Base-by-base conservation (phyloP, 2,888 invertebrate species). In the Lobophora halterata region DNA sequence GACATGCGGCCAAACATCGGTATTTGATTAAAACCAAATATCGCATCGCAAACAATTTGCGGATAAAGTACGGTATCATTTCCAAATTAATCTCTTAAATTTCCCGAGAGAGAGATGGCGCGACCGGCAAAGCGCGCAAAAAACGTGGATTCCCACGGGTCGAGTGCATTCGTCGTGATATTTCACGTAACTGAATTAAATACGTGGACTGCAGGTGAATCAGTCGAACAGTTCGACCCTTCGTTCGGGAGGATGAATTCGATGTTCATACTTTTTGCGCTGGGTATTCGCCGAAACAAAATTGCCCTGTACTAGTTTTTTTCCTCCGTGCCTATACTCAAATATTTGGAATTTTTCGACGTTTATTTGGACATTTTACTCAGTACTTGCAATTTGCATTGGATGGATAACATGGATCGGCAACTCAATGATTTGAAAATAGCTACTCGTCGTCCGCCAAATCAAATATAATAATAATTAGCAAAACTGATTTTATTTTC, bases 191-290 rank as follows among this genome's bases (percentile, higher is more conserved):
- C 73, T 59, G 75, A 80, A 86, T 85, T 80, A 85, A 85, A 83
- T 83, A 85, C 85, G 85, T 85, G 85, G 63, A 71, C 65, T 71
- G 83, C 79, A 82, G 70, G 67, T 72, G 66, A 73, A 83, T 71
- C 56, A 65, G 62, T 51, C 58, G 58, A 52, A 57, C 70, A 74
- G 73, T 71, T 2, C 32, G 62, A 60, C 45, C 70, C 65, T 43
- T 43, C 37, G 25, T 11, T 5, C 14, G 21, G 9, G 32, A 32
- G 31, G n/a, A n/a, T n/a, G n/a, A n/a, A n/a, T n/a, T n/a, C 18
- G 36, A 26, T 24, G 71, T 17, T 19, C 37, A 36, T 42, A 32
- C 36, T 42, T 42, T 42, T 32, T 28, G 35, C 27, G 9, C 40
- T 23, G 20, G 32, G 31, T 27, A 30, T 36, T 35, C 31, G 36